phyloP scores from a whole-genome alignment of 2,797 vertebrate species.

The Sebastes kiyomatsui region DNA sequence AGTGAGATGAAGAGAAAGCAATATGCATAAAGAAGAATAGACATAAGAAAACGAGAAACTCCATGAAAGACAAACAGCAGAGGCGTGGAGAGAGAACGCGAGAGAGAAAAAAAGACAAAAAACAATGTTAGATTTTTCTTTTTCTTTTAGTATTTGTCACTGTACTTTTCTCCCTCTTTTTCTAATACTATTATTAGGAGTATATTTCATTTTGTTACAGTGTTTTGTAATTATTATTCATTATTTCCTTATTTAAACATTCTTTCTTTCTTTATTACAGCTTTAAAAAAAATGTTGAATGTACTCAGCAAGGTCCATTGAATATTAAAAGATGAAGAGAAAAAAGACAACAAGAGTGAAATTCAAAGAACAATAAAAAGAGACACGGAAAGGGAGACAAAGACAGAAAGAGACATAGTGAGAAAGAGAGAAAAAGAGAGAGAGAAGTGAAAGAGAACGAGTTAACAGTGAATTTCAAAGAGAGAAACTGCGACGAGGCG shows the following conservation, averaged over 20 bases:
- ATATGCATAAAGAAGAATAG: neutral
- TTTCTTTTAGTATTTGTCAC: neutral
- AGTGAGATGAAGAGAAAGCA: neutral
- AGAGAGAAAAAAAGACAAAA: neutral
- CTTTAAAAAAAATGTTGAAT: neutral
- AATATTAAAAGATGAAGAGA: neutral
- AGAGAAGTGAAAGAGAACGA: constrained; percentile 52
- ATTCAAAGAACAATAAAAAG: neutral
- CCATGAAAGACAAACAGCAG: neutral
- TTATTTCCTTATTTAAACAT: neutral
- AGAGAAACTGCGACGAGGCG: constrained; percentile 57
- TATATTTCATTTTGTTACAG: neutral
- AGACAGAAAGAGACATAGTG: neutral
- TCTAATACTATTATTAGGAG: neutral
- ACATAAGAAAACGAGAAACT: neutral
- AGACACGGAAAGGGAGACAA: neutral
- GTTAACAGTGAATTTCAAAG: constrained; percentile 61
- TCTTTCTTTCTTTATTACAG: neutral
- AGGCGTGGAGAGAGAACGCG: neutral
- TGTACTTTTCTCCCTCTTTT: neutral
- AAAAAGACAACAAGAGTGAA: neutral
- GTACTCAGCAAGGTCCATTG: neutral
- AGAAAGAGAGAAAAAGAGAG: constrained; percentile 7
- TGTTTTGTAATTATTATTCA: neutral
- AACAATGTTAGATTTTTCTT: neutral